Evolutionary conservation across 2,888 invertebrate species (phyloP), one percentile per base, ranked within the genome.

Genomic region (Venusia cambrica): DNA sequence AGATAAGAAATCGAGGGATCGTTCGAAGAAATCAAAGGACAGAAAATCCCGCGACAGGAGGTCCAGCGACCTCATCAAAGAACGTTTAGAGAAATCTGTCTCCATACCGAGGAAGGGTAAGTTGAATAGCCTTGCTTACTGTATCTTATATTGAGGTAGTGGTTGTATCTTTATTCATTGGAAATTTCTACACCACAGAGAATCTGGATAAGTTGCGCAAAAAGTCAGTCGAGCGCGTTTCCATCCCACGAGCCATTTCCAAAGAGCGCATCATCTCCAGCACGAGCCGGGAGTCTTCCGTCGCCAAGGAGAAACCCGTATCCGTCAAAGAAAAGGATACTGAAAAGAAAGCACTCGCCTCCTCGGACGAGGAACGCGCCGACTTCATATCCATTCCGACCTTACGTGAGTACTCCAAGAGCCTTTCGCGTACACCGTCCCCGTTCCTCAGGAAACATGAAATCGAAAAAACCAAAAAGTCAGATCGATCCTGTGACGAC

Each of bases 351-450:
- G 57, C 58, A 6, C 70, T 73, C 14, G 70, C 79, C 3, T 83
- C 85, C 3, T 87, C 80, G 39, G 83, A 83, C 10, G 87, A 88
- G 34, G 81, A 80, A 10, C 78, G 59, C 32, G 76, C 76, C 26
- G 81, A 85, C 45, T 77, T 85, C 44, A 63, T 87, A 45, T 52
- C 72, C 1, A 65, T 87, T 30, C 79, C 85, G 16, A 65, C 62
- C 6, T 48, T 74, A 36, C 70, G 84, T 15, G 83, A 92, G 64
- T 93, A 91, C 68, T 93, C 92, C 9, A 89, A 90, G 67, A 95
- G 94, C 61, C 87, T 94, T 20, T 95, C 95, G n/a, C 90, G 95
- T 45, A 95, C 95, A 0, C 95, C 95, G 5, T 95, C 95, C 6
- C 95, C 95, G 20, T 95, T 95, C 74, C 91, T 94, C 43, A 93